phyloP scores from a whole-genome alignment of 2,888 invertebrate species.

The Augiades crinisus region DNA sequence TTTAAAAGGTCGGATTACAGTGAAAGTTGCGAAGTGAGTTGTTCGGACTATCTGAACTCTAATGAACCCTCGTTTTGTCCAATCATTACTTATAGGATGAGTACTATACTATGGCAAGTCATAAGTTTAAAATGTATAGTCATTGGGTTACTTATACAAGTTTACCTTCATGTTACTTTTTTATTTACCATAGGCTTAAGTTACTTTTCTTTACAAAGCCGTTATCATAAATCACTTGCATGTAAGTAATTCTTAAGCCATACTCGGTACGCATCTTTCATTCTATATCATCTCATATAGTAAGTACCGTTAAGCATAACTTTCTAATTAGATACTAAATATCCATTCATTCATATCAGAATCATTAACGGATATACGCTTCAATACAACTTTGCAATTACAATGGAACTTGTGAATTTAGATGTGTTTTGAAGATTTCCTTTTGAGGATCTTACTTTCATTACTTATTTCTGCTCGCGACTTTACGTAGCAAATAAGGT shows the following conservation, averaged over 20 bases:
- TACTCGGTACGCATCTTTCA: too few relatives aligned
- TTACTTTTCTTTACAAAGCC: not conserved
- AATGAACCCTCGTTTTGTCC: constrained; percentile 53
- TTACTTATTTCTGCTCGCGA: too few relatives aligned
- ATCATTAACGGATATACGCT: too few relatives aligned
- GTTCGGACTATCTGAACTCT: constrained; percentile 50
- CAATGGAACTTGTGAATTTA: too few relatives aligned
- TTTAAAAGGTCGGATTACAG: constrained; percentile 37
- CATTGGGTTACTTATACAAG: constrained; percentile 29
- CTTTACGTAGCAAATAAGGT: too few relatives aligned
- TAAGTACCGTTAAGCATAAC: too few relatives aligned
- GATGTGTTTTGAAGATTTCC: too few relatives aligned
- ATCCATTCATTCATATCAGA: too few relatives aligned
- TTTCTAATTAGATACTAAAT: too few relatives aligned
- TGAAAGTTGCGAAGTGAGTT: constrained; percentile 59
- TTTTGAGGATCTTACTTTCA: too few relatives aligned
- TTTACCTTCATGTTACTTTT: constrained; percentile 5
- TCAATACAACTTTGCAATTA: too few relatives aligned
- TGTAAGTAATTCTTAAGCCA: not conserved
- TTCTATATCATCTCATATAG: too few relatives aligned
- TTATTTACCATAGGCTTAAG: not conserved
- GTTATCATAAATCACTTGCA: not conserved
- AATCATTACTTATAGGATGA: constrained; percentile 35
- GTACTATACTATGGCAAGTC: constrained; percentile 20
- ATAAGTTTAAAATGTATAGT: constrained; percentile 23